Base-by-base conservation (phyloP, 2,888 invertebrate genomes). In the Drosophila austrosaltans region DNA sequence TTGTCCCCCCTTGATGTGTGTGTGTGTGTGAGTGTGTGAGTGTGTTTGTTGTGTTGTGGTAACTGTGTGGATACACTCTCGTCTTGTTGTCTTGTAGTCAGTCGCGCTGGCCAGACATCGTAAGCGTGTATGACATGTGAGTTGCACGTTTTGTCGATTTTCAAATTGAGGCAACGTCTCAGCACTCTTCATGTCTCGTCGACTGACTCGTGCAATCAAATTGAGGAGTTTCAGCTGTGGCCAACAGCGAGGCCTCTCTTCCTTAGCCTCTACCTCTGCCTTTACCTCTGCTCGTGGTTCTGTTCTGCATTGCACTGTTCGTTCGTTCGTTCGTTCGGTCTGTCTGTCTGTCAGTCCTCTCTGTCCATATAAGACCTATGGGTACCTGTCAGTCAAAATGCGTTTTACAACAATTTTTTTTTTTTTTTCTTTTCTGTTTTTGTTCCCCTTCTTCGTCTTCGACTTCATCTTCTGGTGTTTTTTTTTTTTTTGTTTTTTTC, bases 131-230 rank as follows among this genome's bases (percentile, higher is more conserved):
- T 87, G 86, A 89, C 86, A 86, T 86, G 86, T 89, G 86, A 87
- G 86, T 85, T 89, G 87, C 89, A 86, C 86, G 86, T 86, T 86
- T 89, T 82, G 87, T 84, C 85, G 87, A 87, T 89, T 86, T 89
- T 84, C 79, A 78, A 89, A 89, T 85, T 89, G 89, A 85, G 89
- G 72, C 82, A 82, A 69, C 72, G 74, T 82, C 77, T 76, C 78
- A 77, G 72, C 81, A 81, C 76, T 85, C 80, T 36, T 36, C 73
- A 54, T 66, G 57, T 65, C 61, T 54, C 53, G 65, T 63, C 66
- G 70, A 75, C 70, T 70, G 76, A 78, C 81, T 84, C 84, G 89
- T 78, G 89, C 84, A 87, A 87, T 84, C 87, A 78, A 83, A 75
- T 72, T 77, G 84, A 89, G 84, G 66, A 83, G 79, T 72, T 78